Evolutionary conservation across 2,888 invertebrate species (phyloP).

Genomic region (Hyposoter dolosus): DNA sequence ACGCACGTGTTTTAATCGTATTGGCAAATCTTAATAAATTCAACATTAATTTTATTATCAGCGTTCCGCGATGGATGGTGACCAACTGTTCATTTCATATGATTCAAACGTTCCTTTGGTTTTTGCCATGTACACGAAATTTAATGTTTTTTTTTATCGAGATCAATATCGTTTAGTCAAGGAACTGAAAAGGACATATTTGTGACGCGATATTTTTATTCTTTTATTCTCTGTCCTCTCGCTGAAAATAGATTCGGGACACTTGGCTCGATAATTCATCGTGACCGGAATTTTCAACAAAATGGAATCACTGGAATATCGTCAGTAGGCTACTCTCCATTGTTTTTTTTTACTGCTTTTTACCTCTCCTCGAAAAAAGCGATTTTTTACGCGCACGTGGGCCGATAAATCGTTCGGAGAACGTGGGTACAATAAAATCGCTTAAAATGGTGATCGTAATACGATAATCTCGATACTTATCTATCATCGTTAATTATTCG

Average conservation of each 20-base stretch:
- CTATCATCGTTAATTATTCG: slow-evolving; percentile 48
- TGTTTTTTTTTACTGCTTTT: slow-evolving; percentile 11
- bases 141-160: slow-evolving; percentile 6
- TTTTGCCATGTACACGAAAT: slow-evolving; percentile 34
- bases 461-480: slow-evolving; percentile 13
- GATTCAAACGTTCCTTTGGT: slow-evolving; percentile 8
- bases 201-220: background rate
- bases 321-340: slow-evolving; percentile 30
- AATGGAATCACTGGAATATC: slow-evolving; percentile 65
- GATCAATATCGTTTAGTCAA: background rate
- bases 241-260: background rate
- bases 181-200: background rate
- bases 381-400: background rate
- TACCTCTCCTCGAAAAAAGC: slow-evolving; percentile 17
- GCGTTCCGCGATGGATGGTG: slow-evolving; percentile 14
- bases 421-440: slow-evolving; percentile 35
- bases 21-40: slow-evolving; percentile 51
- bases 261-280: slow-evolving; percentile 6
- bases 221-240: background rate
- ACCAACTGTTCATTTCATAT: slow-evolving; percentile 11
- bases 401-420: slow-evolving; percentile 28
- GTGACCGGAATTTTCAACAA: slow-evolving; percentile 42
- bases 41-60: slow-evolving; percentile 23
- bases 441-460: slow-evolving; percentile 36
- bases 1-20: slow-evolving; percentile 22